Evolutionary conservation across 2,797 vertebrate genomes (phyloP).

Genomic region (Dryobates pubescens): DNA sequence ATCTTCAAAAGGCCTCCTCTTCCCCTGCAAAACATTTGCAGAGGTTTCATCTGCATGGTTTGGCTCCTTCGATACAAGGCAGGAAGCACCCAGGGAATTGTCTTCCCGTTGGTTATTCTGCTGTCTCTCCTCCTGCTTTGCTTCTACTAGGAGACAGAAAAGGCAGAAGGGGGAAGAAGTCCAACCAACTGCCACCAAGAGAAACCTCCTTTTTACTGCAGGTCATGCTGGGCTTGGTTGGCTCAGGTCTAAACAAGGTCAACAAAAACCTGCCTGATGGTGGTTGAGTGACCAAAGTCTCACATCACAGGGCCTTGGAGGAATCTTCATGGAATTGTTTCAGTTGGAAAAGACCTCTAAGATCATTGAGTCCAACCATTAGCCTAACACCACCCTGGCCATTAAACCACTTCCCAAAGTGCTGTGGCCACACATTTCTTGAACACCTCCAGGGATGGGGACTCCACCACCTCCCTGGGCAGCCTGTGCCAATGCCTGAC

Average conservation of each 20-base stretch:
- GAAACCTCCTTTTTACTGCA: background rate
- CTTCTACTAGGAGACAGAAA: background rate
- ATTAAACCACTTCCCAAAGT: too few relatives aligned
- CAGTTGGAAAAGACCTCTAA: too few relatives aligned
- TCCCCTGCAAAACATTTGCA: slow-evolving; percentile 38
- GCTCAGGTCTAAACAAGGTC: background rate
- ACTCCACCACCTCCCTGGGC: too few relatives aligned
- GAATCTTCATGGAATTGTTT: background rate
- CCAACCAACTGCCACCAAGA: background rate
- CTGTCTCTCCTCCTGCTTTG: background rate
- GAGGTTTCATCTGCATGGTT: slow-evolving; percentile 21
- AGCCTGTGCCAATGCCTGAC: too few relatives aligned
- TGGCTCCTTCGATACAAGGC: slow-evolving; percentile 33
- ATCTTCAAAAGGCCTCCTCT: slow-evolving; percentile 27
- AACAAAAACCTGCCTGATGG: background rate
- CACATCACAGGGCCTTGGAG: background rate
- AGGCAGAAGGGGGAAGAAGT: background rate
- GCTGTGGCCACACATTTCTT: too few relatives aligned
- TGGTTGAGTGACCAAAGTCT: background rate
- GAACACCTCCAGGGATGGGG: too few relatives aligned
- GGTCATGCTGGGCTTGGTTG: background rate
- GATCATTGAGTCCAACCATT: too few relatives aligned
- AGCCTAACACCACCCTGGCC: too few relatives aligned
- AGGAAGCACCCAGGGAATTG: slow-evolving; percentile 56
- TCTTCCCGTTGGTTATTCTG: slow-evolving; percentile 34